Conservation (phyloP, 2,797 vertebrate species). For the Microctenopoma steveboyesi region DNA sequence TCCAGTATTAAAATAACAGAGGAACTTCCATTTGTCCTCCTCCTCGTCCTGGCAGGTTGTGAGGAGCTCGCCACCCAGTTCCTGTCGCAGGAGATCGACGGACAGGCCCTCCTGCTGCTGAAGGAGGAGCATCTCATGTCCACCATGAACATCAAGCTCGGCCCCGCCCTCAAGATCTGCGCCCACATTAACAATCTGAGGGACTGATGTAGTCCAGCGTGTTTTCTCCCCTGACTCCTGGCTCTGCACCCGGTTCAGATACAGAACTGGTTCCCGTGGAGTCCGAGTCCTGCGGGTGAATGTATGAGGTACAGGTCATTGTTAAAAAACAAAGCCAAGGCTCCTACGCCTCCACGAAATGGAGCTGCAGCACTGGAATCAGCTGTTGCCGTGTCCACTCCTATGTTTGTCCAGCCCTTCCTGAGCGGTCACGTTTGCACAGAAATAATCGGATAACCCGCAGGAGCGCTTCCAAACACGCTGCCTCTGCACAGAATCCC, state of each 20-base stretch:
- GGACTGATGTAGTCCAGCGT: conserved; percentile 79
- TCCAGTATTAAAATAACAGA: too few relatives aligned
- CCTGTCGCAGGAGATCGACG: conserved; percentile 97
- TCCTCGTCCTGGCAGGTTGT: conserved; percentile 84
- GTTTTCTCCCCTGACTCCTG: conserved; percentile 17
- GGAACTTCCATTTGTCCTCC: not conserved
- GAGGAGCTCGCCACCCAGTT: conserved; percentile 95
- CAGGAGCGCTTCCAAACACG: not conserved
- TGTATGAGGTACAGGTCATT: conserved; percentile 20
- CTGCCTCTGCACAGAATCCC: conserved; percentile 1
- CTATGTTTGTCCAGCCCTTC: not conserved
- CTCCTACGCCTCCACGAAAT: not conserved
- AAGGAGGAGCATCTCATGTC: conserved; percentile 99
- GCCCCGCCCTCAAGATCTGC: conserved; percentile 97
- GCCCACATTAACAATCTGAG: conserved; percentile 96
- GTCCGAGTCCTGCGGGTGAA: conserved; percentile 35
- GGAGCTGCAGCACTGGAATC: conserved; percentile 21
- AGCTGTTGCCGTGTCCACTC: not conserved
- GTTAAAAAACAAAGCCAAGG: not conserved
- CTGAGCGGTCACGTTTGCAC: not conserved
- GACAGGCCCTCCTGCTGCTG: conserved; percentile 95
- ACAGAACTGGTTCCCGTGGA: not conserved
- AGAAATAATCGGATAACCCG: too few relatives aligned
- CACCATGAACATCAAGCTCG: conserved; percentile 99
- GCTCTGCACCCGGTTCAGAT: conserved; percentile 1